Base-by-base conservation (phyloP, 1,140 invertebrate species). In the Drosophila erecta region DNA sequence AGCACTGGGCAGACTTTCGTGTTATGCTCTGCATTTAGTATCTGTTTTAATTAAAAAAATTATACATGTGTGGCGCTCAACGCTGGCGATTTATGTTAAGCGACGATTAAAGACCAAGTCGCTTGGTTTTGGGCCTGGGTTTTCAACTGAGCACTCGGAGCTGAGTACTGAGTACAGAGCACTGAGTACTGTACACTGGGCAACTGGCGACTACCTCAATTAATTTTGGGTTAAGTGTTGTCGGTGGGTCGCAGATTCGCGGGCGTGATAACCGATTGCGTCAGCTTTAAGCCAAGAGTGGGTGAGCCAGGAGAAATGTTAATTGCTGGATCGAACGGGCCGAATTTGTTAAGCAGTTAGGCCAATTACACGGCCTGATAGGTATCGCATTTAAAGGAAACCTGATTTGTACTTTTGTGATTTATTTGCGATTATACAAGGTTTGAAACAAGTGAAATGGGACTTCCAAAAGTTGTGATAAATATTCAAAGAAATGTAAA, bases 31-130 rank as follows among this genome's bases (percentile, higher is more conserved):
- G 72, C 78, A 79, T 71, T 78, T 79, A 73, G 61, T 77, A 72
- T 81, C 58, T 65, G 81, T 81, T 81, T 80, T 77, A 76, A 76
- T 76, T 64, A 56, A 72, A 64, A 67, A 84, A 84, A 84, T 85
- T 80, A 80, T 81, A 85, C 35, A 47, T 74, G 59, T 75, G 70
- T 61, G 79, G 62, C 58, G 58, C 60, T 53, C 76, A 76, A 65
- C 61, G 37, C 33, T 50, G 81, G 81, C 81, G 72, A 85, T 86
- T 83, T 81, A 69, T 86, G 81, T 76, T 83, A 90, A 90, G 80
- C 85, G 85, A 43, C 84, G 71, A 79, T 90, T 87, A 79, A 66
- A 76, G 59, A 47, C 58, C 61, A 61, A 70, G 64, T 69, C 49
- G 22, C 17, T 22, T 27, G 60, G 46, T 0, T 38, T 56, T 54